Percentiles rank a stretch among this genome's conserved stretches.
Conservation (phyloP, 2,888 invertebrate species). For the Mellilla xanthometata region DNA sequence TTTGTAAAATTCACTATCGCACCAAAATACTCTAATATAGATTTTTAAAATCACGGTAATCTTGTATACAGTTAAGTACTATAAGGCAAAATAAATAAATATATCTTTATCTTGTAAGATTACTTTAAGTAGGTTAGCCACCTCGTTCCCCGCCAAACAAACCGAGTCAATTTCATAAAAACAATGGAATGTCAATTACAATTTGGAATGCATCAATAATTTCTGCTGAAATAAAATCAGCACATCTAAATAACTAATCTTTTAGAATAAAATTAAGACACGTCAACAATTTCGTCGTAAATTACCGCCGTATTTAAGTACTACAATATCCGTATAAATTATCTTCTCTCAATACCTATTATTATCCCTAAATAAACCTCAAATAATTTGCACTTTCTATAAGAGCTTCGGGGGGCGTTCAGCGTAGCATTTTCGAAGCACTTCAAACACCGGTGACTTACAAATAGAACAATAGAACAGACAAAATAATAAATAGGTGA, state of each 20-base stretch:
- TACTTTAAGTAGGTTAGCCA: slow-evolving; percentile 63
- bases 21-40: slow-evolving; percentile 77
- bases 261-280: slow-evolving; percentile 36
- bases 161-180: slow-evolving; percentile 50
- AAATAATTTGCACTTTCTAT: slow-evolving; percentile 76
- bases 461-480: slow-evolving; percentile 30
- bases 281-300: slow-evolving; percentile 39
- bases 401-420: slow-evolving; percentile 79
- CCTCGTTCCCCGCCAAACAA: slow-evolving; percentile 72
- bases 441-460: slow-evolving; percentile 45
- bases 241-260: slow-evolving; percentile 35
- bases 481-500: slow-evolving; percentile 40
- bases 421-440: slow-evolving; percentile 74
- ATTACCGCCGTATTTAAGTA: slow-evolving; percentile 56
- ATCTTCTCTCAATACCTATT: slow-evolving; percentile 65
- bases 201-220: slow-evolving; percentile 59
- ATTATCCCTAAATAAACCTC: slow-evolving; percentile 64
- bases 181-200: slow-evolving; percentile 57
- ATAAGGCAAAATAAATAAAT: slow-evolving; percentile 63
- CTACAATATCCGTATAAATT: slow-evolving; percentile 77
- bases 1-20: slow-evolving; percentile 80
- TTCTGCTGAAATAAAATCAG: slow-evolving; percentile 35
- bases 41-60: slow-evolving; percentile 60
- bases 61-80: slow-evolving; percentile 63
- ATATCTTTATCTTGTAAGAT: slow-evolving; percentile 46